Evolutionary conservation across 2,113 vertebrate genomes (phyloP).

Genomic region (Barnardius zonarius): DNA sequence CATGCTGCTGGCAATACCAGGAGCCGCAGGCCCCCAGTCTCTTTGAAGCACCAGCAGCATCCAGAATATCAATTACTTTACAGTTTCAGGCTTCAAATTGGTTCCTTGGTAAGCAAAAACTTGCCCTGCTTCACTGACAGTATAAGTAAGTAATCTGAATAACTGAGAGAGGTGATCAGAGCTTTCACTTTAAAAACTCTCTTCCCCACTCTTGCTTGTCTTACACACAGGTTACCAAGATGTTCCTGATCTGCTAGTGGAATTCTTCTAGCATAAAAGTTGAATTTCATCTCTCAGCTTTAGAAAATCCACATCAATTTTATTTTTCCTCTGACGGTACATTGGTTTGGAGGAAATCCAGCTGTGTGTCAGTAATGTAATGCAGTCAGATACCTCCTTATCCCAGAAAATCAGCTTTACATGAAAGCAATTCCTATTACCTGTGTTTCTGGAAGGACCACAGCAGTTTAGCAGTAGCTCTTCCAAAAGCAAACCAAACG

Average conservation of each 20-base stretch:
- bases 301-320: neutral
- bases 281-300: neutral
- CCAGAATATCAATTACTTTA: neutral
- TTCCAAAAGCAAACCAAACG: neutral
- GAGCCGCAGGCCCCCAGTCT: neutral
- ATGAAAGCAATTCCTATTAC: neutral
- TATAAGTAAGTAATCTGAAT: neutral
- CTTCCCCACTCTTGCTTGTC: neutral
- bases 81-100: constrained; percentile 5
- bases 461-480: neutral
- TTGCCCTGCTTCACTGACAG: neutral
- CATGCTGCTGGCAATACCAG: neutral
- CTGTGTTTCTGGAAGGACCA: neutral
- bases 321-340: neutral
- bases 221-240: neutral
- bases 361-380: neutral
- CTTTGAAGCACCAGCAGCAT: neutral
- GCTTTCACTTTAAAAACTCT: neutral
- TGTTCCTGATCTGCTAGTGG: neutral
- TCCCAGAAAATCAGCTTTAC: neutral
- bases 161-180: neutral
- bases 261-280: neutral
- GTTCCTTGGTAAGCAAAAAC: neutral
- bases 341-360: neutral
- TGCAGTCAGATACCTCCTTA: neutral